These are phyloP conservation scores for Caenorhabditis panamensis DNA, from an alignment of 2,888 invertebrate genomes.

Conservation along the genomic window DNA sequence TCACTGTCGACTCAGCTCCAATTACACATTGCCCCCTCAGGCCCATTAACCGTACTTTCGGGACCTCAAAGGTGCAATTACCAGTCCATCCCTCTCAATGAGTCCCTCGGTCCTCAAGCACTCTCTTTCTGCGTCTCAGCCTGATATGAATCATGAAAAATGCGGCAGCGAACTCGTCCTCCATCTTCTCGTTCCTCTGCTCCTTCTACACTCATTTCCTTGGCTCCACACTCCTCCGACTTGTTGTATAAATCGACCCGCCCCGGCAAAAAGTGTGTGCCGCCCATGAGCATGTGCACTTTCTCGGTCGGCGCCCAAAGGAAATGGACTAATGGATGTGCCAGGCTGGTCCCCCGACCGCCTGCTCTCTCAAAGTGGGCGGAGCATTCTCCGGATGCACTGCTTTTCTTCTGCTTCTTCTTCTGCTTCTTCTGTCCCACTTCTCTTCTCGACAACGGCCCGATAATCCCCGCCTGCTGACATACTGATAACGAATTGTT, in stretches of 20 bases:
- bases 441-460: slow-evolving; percentile 19
- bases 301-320: slow-evolving; percentile 16
- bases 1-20: too few species aligned
- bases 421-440: slow-evolving; percentile 3
- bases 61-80: background rate
- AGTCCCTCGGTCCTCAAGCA: background rate
- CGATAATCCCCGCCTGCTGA: slow-evolving; percentile 46
- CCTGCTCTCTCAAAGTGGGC: slow-evolving; percentile 22
- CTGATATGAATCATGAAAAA: slow-evolving; percentile 1
- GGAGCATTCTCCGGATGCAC: slow-evolving; percentile 11
- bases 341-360: slow-evolving; percentile 14
- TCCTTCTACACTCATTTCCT: background rate
- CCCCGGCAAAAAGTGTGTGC: slow-evolving; percentile 33
- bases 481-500: slow-evolving; percentile 51
- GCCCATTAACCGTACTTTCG: too few species aligned
- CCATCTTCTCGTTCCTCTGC: background rate
- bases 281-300: slow-evolving; percentile 36
- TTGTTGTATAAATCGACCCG: slow-evolving; percentile 3
- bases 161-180: background rate
- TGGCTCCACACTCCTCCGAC: background rate
- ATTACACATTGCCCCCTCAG: too few species aligned
- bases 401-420: slow-evolving; percentile 12
- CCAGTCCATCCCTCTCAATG: background rate
- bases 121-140: background rate
- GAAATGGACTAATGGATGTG: slow-evolving; percentile 46